A percentile compares a stretch with the other conserved stretches of the same genome.
These are phyloP conservation scores for Prunella strophiata DNA, from an alignment of 2,797 vertebrate species.

Conservation along the genomic window DNA sequence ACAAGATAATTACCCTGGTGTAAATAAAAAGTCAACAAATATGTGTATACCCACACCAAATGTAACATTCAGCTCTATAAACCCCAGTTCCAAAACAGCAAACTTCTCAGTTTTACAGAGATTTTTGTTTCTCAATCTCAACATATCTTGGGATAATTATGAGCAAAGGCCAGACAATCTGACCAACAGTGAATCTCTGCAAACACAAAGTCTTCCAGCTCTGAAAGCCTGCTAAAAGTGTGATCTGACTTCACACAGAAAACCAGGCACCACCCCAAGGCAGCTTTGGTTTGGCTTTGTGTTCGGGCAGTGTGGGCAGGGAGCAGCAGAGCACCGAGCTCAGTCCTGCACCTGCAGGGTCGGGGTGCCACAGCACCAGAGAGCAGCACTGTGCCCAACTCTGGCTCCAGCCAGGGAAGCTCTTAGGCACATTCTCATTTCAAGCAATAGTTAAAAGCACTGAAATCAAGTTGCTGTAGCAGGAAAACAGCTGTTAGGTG, in stretches of 20 bases:
- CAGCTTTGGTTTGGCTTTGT: not conserved
- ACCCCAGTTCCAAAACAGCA: not conserved
- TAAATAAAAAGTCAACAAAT: not conserved
- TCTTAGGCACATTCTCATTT: not conserved
- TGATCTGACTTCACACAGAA: not conserved
- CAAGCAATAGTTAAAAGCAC: not conserved
- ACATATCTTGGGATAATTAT: not conserved
- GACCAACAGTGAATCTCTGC: not conserved
- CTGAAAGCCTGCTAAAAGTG: not conserved
- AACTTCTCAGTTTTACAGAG: not conserved
- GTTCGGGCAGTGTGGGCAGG: rapidly evolving
- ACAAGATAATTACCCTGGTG: not conserved
- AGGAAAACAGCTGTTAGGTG: not conserved
- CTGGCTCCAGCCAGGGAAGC: not conserved
- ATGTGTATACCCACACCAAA: not conserved
- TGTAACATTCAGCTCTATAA: not conserved
- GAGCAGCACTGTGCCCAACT: rapidly evolving
- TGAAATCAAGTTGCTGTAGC: not conserved
- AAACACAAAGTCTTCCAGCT: not conserved
- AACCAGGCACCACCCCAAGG: rapidly evolving
- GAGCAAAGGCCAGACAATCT: not conserved
- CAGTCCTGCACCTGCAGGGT: not conserved
- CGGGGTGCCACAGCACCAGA: not conserved
- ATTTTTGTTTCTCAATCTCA: not conserved
- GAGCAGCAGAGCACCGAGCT: not conserved